Base-by-base conservation (phyloP, 2,888 invertebrate species). In the Pandemis cinnamomeana region DNA sequence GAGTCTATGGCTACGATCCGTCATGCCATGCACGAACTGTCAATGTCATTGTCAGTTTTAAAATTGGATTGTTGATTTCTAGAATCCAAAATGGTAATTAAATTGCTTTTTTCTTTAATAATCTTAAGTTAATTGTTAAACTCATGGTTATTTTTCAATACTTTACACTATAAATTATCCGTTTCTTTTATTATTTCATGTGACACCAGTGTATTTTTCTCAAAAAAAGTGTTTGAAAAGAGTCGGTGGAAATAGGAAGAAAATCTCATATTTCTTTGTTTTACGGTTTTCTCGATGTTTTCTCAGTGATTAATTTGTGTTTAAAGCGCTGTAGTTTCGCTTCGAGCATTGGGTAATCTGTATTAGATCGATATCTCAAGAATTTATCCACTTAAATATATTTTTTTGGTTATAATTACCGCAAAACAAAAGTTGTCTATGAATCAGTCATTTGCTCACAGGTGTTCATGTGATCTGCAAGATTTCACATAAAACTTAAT, bases 41-140 rank as follows among this genome's bases (percentile, higher is more conserved):
- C 73, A 74, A 20, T 70, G 73, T 74, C 72, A 72, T 70, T 74
- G 73, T 74, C 73, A 74, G 81, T 86, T 86, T 85, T 80, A 79
- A 76, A 78, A 71, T 76, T 60, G 70, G 68, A 67, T 62, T 75
- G 71, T 60, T 71, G 71, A 76, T 71, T 67, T 74, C 71, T 76
- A 81, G 78, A 79, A 77, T 78, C 79, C 86, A 91, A 91, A 89
- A 93, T 93, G 93, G 93, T 93, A 93, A 92, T 78, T 87, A 15
- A 87, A 92, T 89, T 90, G 78, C 0, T 67, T 78, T 78, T 86
- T 89, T 86, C 77, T 79, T 3, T 1, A 61, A 27, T 79, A 89
- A 93, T 93, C 93, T 72, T 66, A 53, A 0, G n/a, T 53, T 20
- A 67, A 75, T 83, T 73, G 10, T 0, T 13, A 1, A 2, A 61